These are phyloP conservation scores for Cyprinodon variegatus DNA, from an alignment of 2,113 vertebrate species.

Conservation along the genomic window DNA sequence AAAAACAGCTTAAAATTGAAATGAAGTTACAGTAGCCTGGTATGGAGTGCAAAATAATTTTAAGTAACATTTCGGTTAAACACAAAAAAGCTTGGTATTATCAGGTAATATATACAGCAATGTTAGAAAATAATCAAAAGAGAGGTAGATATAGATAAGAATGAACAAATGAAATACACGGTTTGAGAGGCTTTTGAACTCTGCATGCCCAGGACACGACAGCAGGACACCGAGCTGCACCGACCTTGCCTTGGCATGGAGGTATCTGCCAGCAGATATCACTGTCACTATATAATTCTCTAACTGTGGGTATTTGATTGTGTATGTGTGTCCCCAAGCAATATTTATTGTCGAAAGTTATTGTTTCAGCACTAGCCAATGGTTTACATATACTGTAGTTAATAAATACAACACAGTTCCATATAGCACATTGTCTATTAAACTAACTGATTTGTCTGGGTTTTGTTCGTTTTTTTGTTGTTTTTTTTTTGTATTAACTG, in stretches of 20 bases:
- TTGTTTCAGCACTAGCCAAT: neutral
- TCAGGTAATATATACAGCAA: neutral
- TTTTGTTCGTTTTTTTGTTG: too few relatives aligned
- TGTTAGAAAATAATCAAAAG: neutral
- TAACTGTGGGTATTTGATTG: neutral
- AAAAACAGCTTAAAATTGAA: slow-evolving; percentile 54
- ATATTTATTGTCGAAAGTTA: neutral
- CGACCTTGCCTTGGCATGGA: slow-evolving; percentile 59
- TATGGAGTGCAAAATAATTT: neutral
- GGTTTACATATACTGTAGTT: neutral
- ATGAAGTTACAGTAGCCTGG: slow-evolving; percentile 14
- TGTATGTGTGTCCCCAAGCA: slow-evolving; percentile 1
- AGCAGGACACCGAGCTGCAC: slow-evolving; percentile 40
- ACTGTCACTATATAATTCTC: slow-evolving; percentile 27
- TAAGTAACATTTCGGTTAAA: neutral
- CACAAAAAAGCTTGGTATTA: neutral
- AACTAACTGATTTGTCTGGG: neutral
- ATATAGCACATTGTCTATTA: neutral
- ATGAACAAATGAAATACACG: slow-evolving; percentile 25
- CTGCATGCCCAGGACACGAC: slow-evolving; percentile 49
- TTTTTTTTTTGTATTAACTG: neutral
- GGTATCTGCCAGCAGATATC: slow-evolving; percentile 51
- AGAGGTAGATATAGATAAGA: neutral
- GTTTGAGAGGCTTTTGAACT: slow-evolving; percentile 50
- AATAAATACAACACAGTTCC: neutral